Conservation (phyloP, 2,888 invertebrate species). For the Melieria omissa region DNA sequence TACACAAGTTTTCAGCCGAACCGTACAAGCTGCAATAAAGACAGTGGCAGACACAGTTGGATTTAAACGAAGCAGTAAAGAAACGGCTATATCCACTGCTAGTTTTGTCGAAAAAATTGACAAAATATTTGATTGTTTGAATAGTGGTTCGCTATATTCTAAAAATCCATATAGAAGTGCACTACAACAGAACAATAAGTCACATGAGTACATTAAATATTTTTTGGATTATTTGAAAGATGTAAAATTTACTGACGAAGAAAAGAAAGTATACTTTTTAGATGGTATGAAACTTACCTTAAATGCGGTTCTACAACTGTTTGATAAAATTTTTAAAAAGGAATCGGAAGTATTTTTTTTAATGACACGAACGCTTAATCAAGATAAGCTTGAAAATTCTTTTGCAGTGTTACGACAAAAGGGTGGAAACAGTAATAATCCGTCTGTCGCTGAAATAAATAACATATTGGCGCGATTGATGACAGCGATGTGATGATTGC, state of each 20-base stretch:
- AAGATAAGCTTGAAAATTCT: too few relatives aligned
- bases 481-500: slow-evolving; percentile 16
- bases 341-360: slow-evolving; percentile 13
- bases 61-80: slow-evolving; percentile 5
- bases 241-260: slow-evolving; percentile 14
- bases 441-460: too few relatives aligned
- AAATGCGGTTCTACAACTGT: slow-evolving; percentile 13
- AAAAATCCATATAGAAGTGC: slow-evolving; percentile 14
- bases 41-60: slow-evolving; percentile 21
- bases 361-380: slow-evolving; percentile 12
- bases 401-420: too few relatives aligned
- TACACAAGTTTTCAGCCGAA: slow-evolving; percentile 31
- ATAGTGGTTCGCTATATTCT: slow-evolving; percentile 22
- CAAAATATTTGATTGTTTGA: slow-evolving; percentile 23
- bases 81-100: slow-evolving; percentile 17
- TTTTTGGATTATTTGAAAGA: slow-evolving; percentile 21
- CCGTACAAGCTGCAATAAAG: slow-evolving; percentile 33
- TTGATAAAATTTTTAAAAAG: slow-evolving; percentile 13
- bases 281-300: slow-evolving; percentile 24
- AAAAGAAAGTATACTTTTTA: slow-evolving; percentile 18
- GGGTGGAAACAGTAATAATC: too few relatives aligned
- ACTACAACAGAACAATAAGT: slow-evolving; percentile 9
- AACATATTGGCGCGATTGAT: too few relatives aligned
- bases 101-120: slow-evolving; percentile 23
- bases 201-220: slow-evolving; percentile 11